These are phyloP conservation scores for Caenorhabditis japonica DNA, from an alignment of 2,888 invertebrate genomes.

Conservation along the genomic window DNA sequence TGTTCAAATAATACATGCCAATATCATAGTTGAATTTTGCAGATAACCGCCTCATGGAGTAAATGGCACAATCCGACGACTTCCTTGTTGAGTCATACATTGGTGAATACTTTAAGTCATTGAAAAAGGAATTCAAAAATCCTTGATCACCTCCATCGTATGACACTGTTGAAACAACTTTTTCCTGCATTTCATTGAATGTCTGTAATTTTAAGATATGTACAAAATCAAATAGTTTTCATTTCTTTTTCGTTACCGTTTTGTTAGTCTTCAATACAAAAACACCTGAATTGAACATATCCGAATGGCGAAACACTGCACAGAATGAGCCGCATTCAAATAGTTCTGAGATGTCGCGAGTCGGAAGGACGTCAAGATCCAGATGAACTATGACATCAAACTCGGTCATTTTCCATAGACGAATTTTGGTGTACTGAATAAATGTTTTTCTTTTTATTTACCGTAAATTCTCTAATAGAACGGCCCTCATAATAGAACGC, in stretches of 20 bases:
- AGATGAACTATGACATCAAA: conserved; percentile 63
- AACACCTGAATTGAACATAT: conserved; percentile 73
- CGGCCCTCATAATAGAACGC: too few species aligned
- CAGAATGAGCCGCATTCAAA: conserved; percentile 71
- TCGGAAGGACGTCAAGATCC: conserved; percentile 65
- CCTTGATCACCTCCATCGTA: conserved; percentile 76
- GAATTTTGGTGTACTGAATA: conserved; percentile 73
- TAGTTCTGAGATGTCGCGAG: conserved; percentile 57
- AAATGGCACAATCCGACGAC: conserved; percentile 19
- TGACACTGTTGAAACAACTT: conserved; percentile 49
- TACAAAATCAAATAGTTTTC: background rate
- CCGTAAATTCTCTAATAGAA: background rate
- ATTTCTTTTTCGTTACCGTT: conserved; percentile 44
- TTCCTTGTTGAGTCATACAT: conserved; percentile 60
- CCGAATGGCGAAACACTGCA: conserved; percentile 70
- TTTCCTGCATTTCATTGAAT: conserved; percentile 64
- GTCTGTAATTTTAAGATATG: conserved; percentile 40
- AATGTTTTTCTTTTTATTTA: background rate
- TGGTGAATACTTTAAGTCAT: conserved; percentile 64
- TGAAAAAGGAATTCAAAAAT: conserved; percentile 69
- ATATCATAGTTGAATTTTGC: conserved; percentile 71
- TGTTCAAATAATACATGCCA: conserved; percentile 72
- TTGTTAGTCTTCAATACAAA: conserved; percentile 70
- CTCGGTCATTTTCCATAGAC: conserved; percentile 69
- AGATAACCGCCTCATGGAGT: conserved; percentile 52